These are phyloP conservation scores for Rhynchotus rufescens DNA, from an alignment of 2,797 vertebrate genomes.

Conservation along the genomic window DNA sequence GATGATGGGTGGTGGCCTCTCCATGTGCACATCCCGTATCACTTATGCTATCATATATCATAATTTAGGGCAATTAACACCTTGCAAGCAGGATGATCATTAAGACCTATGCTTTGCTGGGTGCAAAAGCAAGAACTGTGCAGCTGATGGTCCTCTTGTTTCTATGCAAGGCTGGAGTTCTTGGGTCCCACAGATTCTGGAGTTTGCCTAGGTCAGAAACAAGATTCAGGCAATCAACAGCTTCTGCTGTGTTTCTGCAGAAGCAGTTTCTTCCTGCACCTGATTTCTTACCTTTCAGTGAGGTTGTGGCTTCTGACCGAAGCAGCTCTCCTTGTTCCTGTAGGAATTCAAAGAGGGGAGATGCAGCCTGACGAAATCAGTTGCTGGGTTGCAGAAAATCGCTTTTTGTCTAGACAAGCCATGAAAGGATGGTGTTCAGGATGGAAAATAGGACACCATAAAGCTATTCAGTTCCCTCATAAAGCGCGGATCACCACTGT, in stretches of 20 bases:
- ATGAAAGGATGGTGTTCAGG: not conserved
- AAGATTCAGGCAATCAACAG: not conserved
- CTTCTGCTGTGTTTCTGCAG: not conserved
- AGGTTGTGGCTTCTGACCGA: not conserved
- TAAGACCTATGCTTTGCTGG: not conserved
- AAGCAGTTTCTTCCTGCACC: not conserved
- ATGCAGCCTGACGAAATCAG: not conserved
- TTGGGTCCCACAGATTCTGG: not conserved
- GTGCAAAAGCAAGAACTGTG: not conserved
- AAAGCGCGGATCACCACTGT: not conserved
- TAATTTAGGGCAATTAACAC: not conserved
- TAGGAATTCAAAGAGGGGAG: not conserved
- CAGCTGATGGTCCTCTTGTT: not conserved
- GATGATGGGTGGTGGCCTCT: not conserved
- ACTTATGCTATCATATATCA: not conserved
- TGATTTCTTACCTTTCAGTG: accelerated
- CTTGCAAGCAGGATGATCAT: not conserved
- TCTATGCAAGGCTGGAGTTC: not conserved
- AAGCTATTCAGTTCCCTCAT: not conserved
- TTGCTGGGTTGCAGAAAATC: not conserved
- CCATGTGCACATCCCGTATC: not conserved
- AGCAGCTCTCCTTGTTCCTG: not conserved
- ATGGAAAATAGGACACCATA: not conserved
- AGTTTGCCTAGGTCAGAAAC: not conserved
- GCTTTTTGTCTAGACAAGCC: not conserved